Base-by-base conservation (phyloP, 2,888 invertebrate genomes). In the Oscheius sp. region DNA sequence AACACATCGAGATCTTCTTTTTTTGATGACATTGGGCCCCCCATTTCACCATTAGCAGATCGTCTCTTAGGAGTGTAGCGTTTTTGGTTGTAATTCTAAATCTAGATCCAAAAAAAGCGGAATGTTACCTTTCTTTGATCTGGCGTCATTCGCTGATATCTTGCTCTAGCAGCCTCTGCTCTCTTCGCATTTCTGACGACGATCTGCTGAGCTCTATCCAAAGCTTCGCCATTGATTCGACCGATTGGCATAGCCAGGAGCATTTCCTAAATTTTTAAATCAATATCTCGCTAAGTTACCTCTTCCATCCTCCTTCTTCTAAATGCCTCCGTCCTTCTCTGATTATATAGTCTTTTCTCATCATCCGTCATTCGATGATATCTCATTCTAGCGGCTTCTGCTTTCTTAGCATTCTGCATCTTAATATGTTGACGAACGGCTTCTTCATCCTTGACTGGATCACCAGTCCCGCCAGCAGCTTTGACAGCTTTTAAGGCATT, bases 191-290 rank as follows among this genome's bases (percentile, higher is more conserved):
- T 84, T 41, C 84, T 62, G 6, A 84, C 80, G 28, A 84, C 83
- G 33, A 84, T 84, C 68, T 84, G 84, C 67, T 84, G 84, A 26
- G 84, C 84, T 8, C 83, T 64, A 61, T 84, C 85, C 36, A 84
- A 68, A 1, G 84, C 84, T 56, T 84, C 84, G 12, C 83, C 83
- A 71, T 81, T 82, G 41, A 82, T 84, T n/a, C 81, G 70, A 2
- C 84, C 84, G 17, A 85, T 85, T 6, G 84, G 84, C 82, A 83
- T 84, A 3, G 84, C 84, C 56, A 84, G 56, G 22, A 84, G 71
- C 74, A 81, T 79, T 68, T 84, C 84, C 57, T 67, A 54, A 28
- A 66, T 24, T 1, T 30, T 3, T 41, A 17, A 41, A 41, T 33
- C 24, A 54, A 54, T 33, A n/a, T 28, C n/a, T 26, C n/a, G 20